Percentiles rank a stretch among this genome's conserved stretches.
Evolutionary conservation across 2,113 vertebrate species (phyloP).

Genomic region (Onychorhynchus coronatus): DNA sequence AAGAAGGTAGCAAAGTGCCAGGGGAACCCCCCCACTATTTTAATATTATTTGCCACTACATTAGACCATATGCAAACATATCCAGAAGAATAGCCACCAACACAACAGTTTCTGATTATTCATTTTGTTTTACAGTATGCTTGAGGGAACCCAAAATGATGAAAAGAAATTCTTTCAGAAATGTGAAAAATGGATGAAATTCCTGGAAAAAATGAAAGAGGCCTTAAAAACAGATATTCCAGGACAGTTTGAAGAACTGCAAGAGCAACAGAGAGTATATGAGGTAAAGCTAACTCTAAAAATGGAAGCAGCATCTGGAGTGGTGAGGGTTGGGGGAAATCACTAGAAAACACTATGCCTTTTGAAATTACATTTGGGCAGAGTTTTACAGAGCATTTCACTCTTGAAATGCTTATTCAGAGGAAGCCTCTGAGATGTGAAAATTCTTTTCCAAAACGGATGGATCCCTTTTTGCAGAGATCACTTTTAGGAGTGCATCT

Average conservation of each 20-base stretch:
- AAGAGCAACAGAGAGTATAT: constrained; percentile 82
- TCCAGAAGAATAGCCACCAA: background rate
- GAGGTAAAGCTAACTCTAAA: constrained; percentile 73
- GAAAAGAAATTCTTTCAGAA: constrained; percentile 81
- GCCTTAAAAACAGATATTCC: constrained; percentile 72
- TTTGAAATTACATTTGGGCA: background rate
- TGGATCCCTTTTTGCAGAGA: background rate
- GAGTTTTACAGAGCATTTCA: background rate
- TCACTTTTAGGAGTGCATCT: background rate
- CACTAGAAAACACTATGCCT: background rate
- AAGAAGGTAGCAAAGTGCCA: background rate
- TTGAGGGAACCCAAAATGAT: constrained; percentile 75
- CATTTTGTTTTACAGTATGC: constrained; percentile 70
- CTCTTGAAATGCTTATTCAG: background rate
- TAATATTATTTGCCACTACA: background rate
- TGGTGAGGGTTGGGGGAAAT: background rate
- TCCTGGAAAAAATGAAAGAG: constrained; percentile 86
- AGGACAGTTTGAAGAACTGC: constrained; percentile 72
- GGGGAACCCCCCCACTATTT: background rate
- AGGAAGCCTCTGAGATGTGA: background rate
- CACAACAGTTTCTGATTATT: background rate
- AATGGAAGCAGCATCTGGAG: background rate
- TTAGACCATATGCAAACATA: background rate
- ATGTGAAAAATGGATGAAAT: constrained; percentile 86
- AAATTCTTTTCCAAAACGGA: background rate